Evolutionary conservation across 2,113 vertebrate species (phyloP).

Genomic region (Shinisaurus crocodilurus): DNA sequence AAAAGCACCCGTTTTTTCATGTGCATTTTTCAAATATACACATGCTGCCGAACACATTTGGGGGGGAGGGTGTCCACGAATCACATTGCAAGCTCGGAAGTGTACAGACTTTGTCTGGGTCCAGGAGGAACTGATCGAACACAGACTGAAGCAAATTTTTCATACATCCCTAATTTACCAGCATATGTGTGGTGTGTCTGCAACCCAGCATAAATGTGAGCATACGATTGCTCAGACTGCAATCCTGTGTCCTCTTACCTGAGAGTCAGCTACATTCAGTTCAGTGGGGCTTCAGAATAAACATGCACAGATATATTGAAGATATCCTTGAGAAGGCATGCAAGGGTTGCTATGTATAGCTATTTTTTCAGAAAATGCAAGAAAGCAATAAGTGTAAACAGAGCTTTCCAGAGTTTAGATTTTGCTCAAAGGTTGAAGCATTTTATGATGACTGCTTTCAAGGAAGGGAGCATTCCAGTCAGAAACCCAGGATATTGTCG

Average conservation of each 20-base stretch:
- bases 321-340: not conserved
- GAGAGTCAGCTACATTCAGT: too few relatives aligned
- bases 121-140: too few relatives aligned
- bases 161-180: not conserved
- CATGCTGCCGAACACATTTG: too few relatives aligned
- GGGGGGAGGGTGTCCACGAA: too few relatives aligned
- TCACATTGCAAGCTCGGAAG: too few relatives aligned
- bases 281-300: too few relatives aligned
- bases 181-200: not conserved
- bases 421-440: not conserved
- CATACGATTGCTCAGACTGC: not conserved
- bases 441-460: not conserved
- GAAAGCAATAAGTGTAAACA: conserved; percentile 39
- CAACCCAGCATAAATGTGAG: not conserved
- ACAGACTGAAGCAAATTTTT: too few relatives aligned
- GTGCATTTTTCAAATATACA: too few relatives aligned
- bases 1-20: too few relatives aligned
- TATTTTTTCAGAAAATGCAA: conserved; percentile 43
- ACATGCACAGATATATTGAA: not conserved
- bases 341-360: not conserved
- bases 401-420: conserved; percentile 43
- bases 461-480: not conserved
- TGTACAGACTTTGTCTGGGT: too few relatives aligned
- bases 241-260: not conserved
- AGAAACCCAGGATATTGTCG: not conserved